Base-by-base conservation (phyloP, 2,113 vertebrate genomes). In the Paracanthobrama guichenoti region DNA sequence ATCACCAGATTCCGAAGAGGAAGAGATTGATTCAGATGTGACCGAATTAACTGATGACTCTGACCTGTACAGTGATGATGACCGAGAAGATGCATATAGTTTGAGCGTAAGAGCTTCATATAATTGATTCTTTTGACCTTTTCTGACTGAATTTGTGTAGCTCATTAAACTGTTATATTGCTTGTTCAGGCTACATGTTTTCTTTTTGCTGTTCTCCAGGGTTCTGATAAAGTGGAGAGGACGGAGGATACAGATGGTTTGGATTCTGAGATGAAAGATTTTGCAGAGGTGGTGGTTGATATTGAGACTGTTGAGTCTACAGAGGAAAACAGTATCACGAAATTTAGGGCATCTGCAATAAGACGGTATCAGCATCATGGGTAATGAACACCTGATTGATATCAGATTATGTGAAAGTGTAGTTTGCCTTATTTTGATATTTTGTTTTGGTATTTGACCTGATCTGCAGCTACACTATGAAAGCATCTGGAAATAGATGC, bases 31-130 rank as follows among this genome's bases (percentile, higher is more conserved):
- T 74, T 87, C 86, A n/a, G 86, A 87, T 8, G 50, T 6, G 69
- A 67, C 76, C 28, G 86, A 82, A 66, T 28, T 87, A 79, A 86
- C 88, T 31, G 88, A 89, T 39, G 88, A 89, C 57, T 89, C 88
- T 3, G 88, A 89, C n/a, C 28, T 79, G 66, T 87, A 87, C 35
- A 64, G 64, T 73, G 71, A 88, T 6, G 53, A 53, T 84, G 87
- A 83, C 26, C 3, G 20, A 26, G 81, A 86, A 7, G 82, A 86
- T 48, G 0, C 80, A 7, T 42, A 4, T n/a, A 55, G 46, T 66
- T 60, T 14, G 18, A 87, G 76, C 59, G 88, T 87, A 86, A 85
- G 86, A 9, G 16, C 35, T 39, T 73, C 35, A 8, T 22, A 48
- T 18, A n/a, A 11, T 66, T 66, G 1, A 69, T 26, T 50, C 6